Base-by-base conservation (phyloP, 2,797 vertebrate species). In the Orestias chungarensis region DNA sequence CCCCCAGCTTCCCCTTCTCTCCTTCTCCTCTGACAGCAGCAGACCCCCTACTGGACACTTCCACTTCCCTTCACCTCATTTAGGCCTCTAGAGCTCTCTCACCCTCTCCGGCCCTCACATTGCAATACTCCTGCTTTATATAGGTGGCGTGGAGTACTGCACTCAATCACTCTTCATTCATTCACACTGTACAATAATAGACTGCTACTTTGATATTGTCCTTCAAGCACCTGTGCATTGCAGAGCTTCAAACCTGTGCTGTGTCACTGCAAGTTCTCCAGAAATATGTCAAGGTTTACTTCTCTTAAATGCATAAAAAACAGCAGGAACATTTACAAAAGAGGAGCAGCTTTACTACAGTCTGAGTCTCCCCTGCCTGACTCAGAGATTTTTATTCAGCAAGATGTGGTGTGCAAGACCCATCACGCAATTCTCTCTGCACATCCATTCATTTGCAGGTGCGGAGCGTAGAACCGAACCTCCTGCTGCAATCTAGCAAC, bases 1-100 rank as follows among this genome's bases (percentile, higher is more conserved):
- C n/a, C 29, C 23, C 23, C 23, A 8, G 38, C 35, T 25, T 46
- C 23, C 61, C 70, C 74, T 47, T 29, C 35, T 9, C 55, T 64
- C 70, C 64, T 81, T 75, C 88, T 87, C 86, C 88, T 88, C 88
- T 87, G 82, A 84, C 89, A 86, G 82, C 81, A 85, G 82, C 78
- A 82, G 95, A 92, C 94, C 93, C 91, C 93, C 92, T 89, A 87
- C 92, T 87, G 93, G 93, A 94, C 89, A 88, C 87, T 90, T 91
- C 88, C 85, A 90, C 90, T 92, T 93, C 87, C 90, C 83, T 81
- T 90, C 86, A 87, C 85, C 86, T 88, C 90, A 87, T 91, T 85
- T 89, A 86, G 83, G 79, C 88, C 90, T 88, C 85, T 83, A 84
- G 78, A 82, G 68, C 87, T 82, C 85, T 79, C 74, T 81, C 86